Conservation (phyloP, 2,888 invertebrate species). For the Scrobipalpa atriplicella region DNA sequence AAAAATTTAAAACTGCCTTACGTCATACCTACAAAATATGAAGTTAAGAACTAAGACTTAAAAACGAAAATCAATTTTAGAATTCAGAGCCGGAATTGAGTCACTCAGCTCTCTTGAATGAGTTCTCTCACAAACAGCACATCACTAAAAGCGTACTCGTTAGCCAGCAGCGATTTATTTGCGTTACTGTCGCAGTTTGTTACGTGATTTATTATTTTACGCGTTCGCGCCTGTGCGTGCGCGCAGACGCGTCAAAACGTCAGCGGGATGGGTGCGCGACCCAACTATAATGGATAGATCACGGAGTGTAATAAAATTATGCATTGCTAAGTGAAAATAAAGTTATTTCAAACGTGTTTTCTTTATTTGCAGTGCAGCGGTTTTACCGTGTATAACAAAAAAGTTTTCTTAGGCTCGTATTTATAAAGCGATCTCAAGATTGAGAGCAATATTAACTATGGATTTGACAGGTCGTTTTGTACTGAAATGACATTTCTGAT, state of each 20-base stretch:
- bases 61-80: no score
- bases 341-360: neutral
- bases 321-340: neutral
- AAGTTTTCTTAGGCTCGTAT: no score
- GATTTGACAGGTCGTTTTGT: no score
- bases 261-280: neutral
- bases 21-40: no score
- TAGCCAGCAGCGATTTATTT: conserved; percentile 56
- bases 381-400: no score
- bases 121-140: neutral
- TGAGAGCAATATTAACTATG: no score
- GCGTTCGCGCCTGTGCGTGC: conserved; percentile 27
- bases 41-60: no score
- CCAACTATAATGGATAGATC: neutral
- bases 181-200: conserved; percentile 50
- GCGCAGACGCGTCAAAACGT: conserved; percentile 12
- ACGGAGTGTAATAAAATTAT: neutral
- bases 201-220: conserved; percentile 56
- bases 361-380: no score
- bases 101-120: neutral
- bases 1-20: no score
- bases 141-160: conserved; percentile 41
- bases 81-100: no score
- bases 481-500: no score
- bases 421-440: no score